Percentiles rank a stretch among this genome's conserved stretches.
These are phyloP conservation scores for Pelagia noctiluca DNA, from an alignment of 30 jellyfish, hydroid and myxozoan species.

Conservation along the genomic window DNA sequence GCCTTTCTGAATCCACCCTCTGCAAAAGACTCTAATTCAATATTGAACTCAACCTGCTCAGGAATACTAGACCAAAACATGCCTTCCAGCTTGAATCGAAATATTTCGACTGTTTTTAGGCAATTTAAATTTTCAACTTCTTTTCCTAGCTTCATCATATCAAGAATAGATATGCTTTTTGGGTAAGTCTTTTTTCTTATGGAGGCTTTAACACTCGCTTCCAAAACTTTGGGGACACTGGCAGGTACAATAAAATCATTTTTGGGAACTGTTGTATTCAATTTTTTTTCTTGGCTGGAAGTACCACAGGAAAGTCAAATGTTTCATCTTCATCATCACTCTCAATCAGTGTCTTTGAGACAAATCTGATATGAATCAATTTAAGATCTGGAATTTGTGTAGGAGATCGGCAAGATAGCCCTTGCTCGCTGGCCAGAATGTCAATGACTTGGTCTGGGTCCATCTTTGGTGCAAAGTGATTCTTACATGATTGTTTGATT, in stretches of 20 bases:
- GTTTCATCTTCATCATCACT: constrained; percentile 3
- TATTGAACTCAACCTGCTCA: constrained; percentile 37
- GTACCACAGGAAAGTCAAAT: neutral
- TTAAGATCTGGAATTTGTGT: constrained; percentile 14
- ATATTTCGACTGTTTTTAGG: constrained; percentile 6
- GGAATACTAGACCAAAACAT: constrained; percentile 55
- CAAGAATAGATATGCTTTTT: constrained; percentile 19
- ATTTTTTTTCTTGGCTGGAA: neutral
- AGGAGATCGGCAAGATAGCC: constrained; percentile 25
- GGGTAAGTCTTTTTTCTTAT: neutral
- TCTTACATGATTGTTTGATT: constrained; percentile 7
- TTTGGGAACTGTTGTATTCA: constrained; percentile 3
- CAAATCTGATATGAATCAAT: constrained; percentile 21
- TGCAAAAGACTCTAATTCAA: constrained; percentile 53
- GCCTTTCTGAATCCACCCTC: constrained; percentile 64
- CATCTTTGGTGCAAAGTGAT: constrained; percentile 1
- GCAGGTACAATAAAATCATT: neutral
- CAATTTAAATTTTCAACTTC: neutral
- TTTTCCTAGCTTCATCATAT: constrained; percentile 29
- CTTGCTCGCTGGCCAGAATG: constrained; percentile 30
- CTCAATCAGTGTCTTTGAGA: neutral
- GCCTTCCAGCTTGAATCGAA: constrained; percentile 16
- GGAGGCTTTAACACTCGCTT: neutral
- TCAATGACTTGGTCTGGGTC: constrained; percentile 4
- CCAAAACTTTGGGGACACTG: constrained; percentile 3